These are phyloP conservation scores for Galerucella nymphaeae DNA, from an alignment of 2,888 invertebrate genomes.

Conservation along the genomic window DNA sequence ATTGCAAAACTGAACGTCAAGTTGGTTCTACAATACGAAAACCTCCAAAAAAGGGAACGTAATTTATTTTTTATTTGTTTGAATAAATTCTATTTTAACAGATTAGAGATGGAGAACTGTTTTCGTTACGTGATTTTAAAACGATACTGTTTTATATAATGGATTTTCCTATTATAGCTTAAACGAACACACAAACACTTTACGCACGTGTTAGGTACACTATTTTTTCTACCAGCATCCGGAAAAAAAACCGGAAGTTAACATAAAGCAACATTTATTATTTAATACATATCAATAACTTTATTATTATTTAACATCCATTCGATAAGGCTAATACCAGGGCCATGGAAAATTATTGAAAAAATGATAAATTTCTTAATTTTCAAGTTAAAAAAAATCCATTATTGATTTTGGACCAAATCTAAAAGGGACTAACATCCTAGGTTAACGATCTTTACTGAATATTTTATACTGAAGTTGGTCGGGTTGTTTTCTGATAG, in stretches of 20 bases:
- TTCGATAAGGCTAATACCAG: no score
- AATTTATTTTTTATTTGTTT: slow-evolving; percentile 11
- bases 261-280: no score
- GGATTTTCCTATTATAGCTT: no score
- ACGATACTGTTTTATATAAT: neutral
- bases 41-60: neutral
- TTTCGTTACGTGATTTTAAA: neutral
- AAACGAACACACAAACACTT: no score
- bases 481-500: neutral
- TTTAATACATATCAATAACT: no score
- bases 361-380: no score
- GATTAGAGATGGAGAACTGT: neutral
- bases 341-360: no score
- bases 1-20: neutral
- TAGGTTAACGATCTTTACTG: neutral
- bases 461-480: neutral
- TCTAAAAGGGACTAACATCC: neutral
- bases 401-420: neutral
- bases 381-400: neutral
- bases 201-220: no score
- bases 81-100: neutral
- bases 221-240: no score
- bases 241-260: no score
- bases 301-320: no score
- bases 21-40: slow-evolving; percentile 1